Percentiles rank a stretch among this genome's conserved stretches.
phyloP scores from a whole-genome alignment of 2,888 invertebrate species.

The Hemithea aestivaria region DNA sequence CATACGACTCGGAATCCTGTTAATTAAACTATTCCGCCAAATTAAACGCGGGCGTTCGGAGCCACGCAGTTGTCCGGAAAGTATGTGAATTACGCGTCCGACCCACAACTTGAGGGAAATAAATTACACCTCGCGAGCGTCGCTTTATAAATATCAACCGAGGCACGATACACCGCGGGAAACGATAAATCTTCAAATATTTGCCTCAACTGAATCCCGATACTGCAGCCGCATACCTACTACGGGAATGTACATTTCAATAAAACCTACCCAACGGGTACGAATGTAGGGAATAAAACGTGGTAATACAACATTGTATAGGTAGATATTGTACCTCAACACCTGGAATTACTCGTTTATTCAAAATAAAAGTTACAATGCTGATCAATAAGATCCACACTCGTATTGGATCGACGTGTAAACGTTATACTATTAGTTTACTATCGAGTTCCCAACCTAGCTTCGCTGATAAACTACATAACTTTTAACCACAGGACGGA shows the following conservation, averaged over 20 bases:
- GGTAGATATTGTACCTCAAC: no score
- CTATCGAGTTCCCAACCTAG: no score
- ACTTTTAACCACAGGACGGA: no score
- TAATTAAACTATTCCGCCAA: slow-evolving; percentile 72
- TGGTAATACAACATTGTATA: no score
- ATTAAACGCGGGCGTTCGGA: slow-evolving; percentile 50
- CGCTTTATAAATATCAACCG: slow-evolving; percentile 16
- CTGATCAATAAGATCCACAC: no score
- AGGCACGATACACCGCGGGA: slow-evolving; percentile 13
- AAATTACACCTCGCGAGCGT: slow-evolving; percentile 19
- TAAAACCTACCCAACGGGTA: neutral
- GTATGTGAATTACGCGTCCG: slow-evolving; percentile 32
- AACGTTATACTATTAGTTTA: no score
- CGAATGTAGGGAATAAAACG: no score
- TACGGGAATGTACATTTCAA: neutral
- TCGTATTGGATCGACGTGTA: no score
- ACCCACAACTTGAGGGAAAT: slow-evolving; percentile 17
- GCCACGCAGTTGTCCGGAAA: slow-evolving; percentile 29
- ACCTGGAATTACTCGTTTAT: no score
- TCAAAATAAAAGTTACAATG: no score
- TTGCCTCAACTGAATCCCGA: slow-evolving; percentile 11
- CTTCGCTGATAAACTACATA: no score
- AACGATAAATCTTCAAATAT: slow-evolving; percentile 20
- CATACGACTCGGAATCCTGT: slow-evolving; percentile 63
- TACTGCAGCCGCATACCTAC: slow-evolving; percentile 1